Conservation (phyloP, 2,113 vertebrate genomes). For the Sander vitreus region DNA sequence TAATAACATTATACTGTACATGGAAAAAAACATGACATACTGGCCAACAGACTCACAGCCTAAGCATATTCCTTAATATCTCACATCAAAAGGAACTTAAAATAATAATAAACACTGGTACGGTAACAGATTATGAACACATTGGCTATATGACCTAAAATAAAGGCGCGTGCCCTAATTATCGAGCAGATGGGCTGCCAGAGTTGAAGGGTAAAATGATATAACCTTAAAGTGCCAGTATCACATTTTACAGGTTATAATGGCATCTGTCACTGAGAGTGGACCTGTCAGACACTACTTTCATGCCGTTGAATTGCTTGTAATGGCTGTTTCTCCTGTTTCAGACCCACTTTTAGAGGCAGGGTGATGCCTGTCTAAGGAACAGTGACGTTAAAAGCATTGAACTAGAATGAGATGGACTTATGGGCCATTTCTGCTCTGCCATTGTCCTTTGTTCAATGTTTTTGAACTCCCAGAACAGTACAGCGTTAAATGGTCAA, state of each 20-base stretch:
- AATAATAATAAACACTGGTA: slow-evolving; percentile 22
- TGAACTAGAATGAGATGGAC: slow-evolving; percentile 60
- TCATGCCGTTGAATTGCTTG: slow-evolving; percentile 81
- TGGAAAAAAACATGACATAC: slow-evolving; percentile 6
- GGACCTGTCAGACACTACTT: slow-evolving; percentile 83
- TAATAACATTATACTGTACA: slow-evolving; percentile 10
- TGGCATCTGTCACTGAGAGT: slow-evolving; percentile 84
- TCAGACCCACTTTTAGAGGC: slow-evolving; percentile 74
- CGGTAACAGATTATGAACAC: slow-evolving; percentile 34
- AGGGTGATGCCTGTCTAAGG: slow-evolving; percentile 70
- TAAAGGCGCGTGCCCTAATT: slow-evolving; percentile 55
- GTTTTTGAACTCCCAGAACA: slow-evolving; percentile 61
- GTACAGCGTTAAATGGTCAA: slow-evolving; percentile 72
- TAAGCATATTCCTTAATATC: slow-evolving; percentile 18
- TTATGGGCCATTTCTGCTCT: slow-evolving; percentile 50
- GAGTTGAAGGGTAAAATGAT: slow-evolving; percentile 79
- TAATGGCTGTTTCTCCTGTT: slow-evolving; percentile 82
- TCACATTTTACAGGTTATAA: slow-evolving; percentile 85
- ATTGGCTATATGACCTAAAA: slow-evolving; percentile 54
- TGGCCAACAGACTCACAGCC: not conserved
- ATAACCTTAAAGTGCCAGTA: slow-evolving; percentile 84
- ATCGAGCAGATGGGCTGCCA: slow-evolving; percentile 73
- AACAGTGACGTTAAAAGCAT: slow-evolving; percentile 72
- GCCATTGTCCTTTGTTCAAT: slow-evolving; percentile 61
- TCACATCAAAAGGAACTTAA: slow-evolving; percentile 24